Evolutionary conservation across 2,888 invertebrate species (phyloP).

Genomic region (Xylota sylvarum): DNA sequence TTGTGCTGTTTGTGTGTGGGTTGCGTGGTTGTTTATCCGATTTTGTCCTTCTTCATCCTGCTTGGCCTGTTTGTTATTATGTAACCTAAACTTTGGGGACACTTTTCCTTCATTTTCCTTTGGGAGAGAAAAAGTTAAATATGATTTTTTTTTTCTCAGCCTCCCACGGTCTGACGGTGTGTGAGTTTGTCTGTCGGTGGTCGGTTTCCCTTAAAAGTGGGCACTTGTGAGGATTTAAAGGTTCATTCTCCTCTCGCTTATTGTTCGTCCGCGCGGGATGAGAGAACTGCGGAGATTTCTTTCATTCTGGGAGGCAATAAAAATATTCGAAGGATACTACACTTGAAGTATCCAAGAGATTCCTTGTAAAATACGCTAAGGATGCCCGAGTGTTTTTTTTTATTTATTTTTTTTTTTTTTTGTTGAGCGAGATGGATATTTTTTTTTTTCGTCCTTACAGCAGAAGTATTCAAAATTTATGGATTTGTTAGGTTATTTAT

Average conservation of each 20-base stretch:
- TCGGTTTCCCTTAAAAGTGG: conserved; percentile 30
- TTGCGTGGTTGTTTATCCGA: conserved; percentile 70
- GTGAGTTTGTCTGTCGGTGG: not conserved
- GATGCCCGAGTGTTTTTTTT: conserved; percentile 51
- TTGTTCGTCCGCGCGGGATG: conserved; percentile 51
- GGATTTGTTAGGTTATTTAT: conserved; percentile 70
- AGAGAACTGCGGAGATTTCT: conserved; percentile 48
- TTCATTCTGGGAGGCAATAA: conserved; percentile 59
- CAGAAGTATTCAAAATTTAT: conserved; percentile 64
- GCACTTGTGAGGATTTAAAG: conserved; percentile 63
- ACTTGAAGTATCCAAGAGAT: conserved; percentile 40
- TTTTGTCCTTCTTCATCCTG: conserved; percentile 43
- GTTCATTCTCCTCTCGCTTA: conserved; percentile 52
- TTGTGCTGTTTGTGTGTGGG: conserved; percentile 25
- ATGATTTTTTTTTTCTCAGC: conserved; percentile 38
- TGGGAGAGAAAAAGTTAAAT: conserved; percentile 59
- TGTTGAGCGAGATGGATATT: conserved; percentile 37
- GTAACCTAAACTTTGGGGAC: conserved; percentile 68
- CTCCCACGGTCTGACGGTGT: not conserved
- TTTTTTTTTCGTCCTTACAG: conserved; percentile 46
- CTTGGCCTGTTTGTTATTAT: conserved; percentile 69
- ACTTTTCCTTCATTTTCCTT: conserved; percentile 23
- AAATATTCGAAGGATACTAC: conserved; percentile 61
- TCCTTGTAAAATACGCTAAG: conserved; percentile 26
- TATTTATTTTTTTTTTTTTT: conserved; percentile 7